phyloP scores from a whole-genome alignment of 2,888 invertebrate species.

The Lasioglossum malachurum region DNA sequence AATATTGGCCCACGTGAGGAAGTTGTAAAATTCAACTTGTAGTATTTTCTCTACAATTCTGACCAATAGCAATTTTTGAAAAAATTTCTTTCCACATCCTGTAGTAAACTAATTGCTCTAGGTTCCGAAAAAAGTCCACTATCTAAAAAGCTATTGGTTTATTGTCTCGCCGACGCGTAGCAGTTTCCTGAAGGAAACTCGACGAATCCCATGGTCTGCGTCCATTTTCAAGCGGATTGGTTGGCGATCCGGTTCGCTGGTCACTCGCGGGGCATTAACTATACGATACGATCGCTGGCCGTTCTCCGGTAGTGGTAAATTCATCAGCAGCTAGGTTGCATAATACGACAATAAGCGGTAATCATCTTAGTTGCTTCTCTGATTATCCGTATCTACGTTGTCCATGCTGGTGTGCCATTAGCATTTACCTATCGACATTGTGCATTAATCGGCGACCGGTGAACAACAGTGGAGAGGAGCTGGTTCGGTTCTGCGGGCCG shows the following conservation, averaged over 20 bases:
- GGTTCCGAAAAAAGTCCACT: too few species aligned
- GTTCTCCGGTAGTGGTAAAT: conserved; percentile 28
- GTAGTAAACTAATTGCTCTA: too few species aligned
- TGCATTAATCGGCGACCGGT: conserved; percentile 33
- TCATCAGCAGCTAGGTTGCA: conserved; percentile 30
- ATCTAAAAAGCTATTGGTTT: too few species aligned
- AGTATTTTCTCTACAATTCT: too few species aligned
- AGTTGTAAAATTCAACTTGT: too few species aligned
- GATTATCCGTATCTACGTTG: conserved; percentile 57
- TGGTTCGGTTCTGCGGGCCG: conserved; percentile 15
- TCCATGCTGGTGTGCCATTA: conserved; percentile 36
- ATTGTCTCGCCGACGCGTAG: neutral
- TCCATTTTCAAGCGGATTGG: neutral
- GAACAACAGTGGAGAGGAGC: neutral
- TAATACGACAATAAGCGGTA: conserved; percentile 51
- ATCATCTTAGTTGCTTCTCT: conserved; percentile 59
- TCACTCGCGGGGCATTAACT: conserved; percentile 1
- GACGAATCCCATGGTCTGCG: neutral
- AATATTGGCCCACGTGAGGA: too few species aligned
- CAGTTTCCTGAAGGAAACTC: too few species aligned
- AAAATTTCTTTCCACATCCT: too few species aligned
- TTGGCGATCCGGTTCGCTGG: neutral
- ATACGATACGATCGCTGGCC: conserved; percentile 17
- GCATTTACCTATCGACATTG: conserved; percentile 38
- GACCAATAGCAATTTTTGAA: too few species aligned